A percentile compares a stretch with the other conserved stretches of the same genome.
These are phyloP conservation scores for Prochilodus magdalenae DNA, from an alignment of 2,113 vertebrate genomes.

Conservation along the genomic window DNA sequence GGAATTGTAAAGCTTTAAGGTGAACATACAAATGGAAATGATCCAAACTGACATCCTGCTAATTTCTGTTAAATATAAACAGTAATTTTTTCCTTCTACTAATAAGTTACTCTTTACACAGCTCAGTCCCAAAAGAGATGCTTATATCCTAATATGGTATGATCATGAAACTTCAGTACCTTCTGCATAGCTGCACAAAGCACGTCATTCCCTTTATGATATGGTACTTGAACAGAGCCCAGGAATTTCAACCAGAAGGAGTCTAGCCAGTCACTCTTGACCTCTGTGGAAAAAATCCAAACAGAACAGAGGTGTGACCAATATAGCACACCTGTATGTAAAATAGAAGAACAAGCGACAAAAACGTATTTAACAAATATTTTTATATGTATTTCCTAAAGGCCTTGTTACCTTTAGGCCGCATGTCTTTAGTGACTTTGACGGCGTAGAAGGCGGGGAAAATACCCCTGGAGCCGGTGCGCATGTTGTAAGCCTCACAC, in stretches of 20 bases:
- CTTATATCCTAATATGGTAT: no score
- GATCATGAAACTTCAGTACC: conserved; percentile 69
- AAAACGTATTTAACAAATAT: not conserved
- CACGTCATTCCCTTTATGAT: conserved; percentile 92
- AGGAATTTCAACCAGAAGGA: conserved; percentile 90
- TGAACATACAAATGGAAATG: no score
- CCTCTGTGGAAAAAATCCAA: conserved; percentile 60
- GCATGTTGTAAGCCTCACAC: conserved; percentile 97
- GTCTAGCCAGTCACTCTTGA: conserved; percentile 83
- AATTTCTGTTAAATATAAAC: no score
- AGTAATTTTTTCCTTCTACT: no score
- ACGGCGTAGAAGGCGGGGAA: conserved; percentile 95
- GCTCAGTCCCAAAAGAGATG: no score
- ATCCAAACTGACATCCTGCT: no score
- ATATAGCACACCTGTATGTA: not conserved
- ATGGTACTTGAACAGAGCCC: conserved; percentile 93
- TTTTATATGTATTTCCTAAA: not conserved
- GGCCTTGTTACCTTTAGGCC: conserved; percentile 61
- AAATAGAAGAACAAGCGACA: not conserved
- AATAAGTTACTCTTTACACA: no score
- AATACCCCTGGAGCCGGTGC: conserved; percentile 88
- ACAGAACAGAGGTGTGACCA: not conserved
- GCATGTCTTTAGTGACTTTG: conserved; percentile 73
- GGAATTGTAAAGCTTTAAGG: no score
- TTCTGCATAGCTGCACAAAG: conserved; percentile 96